Conservation (phyloP, 2,888 invertebrate genomes). For the Pecten maximus region DNA sequence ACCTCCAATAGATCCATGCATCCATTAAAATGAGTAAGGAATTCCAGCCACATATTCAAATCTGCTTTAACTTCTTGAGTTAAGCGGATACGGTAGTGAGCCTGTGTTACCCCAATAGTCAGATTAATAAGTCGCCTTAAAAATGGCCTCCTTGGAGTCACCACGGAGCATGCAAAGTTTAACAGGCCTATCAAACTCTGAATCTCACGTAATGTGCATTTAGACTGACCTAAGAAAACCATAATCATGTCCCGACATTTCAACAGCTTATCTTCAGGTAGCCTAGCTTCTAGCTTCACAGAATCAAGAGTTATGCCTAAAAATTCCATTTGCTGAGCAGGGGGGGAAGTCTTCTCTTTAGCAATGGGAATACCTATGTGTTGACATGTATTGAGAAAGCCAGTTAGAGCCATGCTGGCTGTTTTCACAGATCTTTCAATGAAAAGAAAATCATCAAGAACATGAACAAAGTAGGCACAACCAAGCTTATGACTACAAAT, state of each 20-base stretch:
- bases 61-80: conserved; percentile 39
- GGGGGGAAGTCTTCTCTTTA: not conserved
- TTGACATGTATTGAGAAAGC: not conserved
- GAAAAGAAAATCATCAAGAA: conserved; percentile 48
- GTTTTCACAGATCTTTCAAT: not conserved
- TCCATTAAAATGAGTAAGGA: conserved; percentile 41
- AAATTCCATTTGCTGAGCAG: not conserved
- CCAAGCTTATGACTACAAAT: conserved; percentile 37
- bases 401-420: not conserved
- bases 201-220: conserved; percentile 1
- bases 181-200: conserved; percentile 39
- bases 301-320: conserved; percentile 39
- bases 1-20: no score
- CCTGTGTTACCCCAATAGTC: not conserved
- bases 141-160: conserved; percentile 39
- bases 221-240: not conserved
- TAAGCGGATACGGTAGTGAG: not conserved
- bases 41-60: conserved; percentile 31
- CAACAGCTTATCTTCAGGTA: conserved; percentile 35
- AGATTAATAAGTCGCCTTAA: conserved; percentile 42
- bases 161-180: conserved; percentile 44
- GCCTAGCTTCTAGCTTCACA: not conserved
- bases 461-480: conserved; percentile 16
- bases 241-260: not conserved
- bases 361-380: not conserved